Evolutionary conservation across 2,888 invertebrate species (phyloP), one percentile per base, ranked within the genome.

Genomic region (Chromoteleia sp.): DNA sequence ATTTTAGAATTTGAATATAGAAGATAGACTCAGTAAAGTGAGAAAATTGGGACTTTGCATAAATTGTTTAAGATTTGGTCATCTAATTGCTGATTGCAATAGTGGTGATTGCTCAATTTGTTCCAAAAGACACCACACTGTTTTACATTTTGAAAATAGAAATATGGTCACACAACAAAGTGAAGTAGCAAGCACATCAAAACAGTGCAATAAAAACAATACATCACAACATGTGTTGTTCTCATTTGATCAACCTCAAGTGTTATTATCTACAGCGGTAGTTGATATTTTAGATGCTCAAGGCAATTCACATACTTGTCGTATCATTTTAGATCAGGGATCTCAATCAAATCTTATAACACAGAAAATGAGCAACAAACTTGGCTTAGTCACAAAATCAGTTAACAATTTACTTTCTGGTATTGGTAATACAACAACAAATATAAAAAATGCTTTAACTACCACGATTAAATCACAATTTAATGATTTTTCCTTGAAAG

Each of bases 311-410:
- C 61, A 61, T 21, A 0, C 39, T 19, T 78, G 71, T 50, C 19
- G 71, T 0, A 12, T 65, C 7, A 15, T 78, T 17, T 56, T 71
- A 30, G 77, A 78, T 30, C 29, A 6, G 0, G 71, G 56, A 8
- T 71, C 65, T 1, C 56, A 77, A 15, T 48, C 63, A 1, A 70
- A 77, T 54, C 56, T 77, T 21, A 17, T 70, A 7, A 48, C 63
- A 8, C 8, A 29, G 7, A 15, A 39, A 10, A 10, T 76, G 33
- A 25, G 12, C 5, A n/a, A 39, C 4, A 65, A 25, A 19, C 52
- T 59, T 10, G 48, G 48, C 7, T 5, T 19, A 17, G 4, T 7
- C 1, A 5, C 0, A 0, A 19, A n/a, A 2, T 0, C 12, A 0
- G 7, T 68, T 15, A 25, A 50, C 41, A 43, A 33, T 36, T 19